A percentile compares a stretch with the other conserved stretches of the same genome.
Conservation (phyloP, 2,888 invertebrate genomes). For the Phortica okadai region DNA sequence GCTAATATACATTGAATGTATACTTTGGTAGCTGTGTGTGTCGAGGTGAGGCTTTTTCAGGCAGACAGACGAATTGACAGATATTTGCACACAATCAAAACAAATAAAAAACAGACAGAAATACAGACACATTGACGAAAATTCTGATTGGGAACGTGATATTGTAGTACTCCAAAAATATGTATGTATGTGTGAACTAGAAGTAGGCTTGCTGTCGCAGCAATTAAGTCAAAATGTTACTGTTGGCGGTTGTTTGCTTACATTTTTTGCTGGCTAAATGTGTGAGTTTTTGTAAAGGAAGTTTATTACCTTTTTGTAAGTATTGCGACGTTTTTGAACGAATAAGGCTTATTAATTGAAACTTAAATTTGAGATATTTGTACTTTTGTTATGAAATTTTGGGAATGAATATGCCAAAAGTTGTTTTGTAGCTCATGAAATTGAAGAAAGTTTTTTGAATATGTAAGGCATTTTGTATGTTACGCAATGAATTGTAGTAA, state of each 20-base stretch:
- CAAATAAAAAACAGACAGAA: neutral
- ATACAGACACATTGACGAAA: neutral
- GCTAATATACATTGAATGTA: neutral
- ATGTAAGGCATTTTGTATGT: no score
- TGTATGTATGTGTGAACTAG: neutral
- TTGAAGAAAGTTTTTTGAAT: no score
- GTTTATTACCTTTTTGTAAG: neutral
- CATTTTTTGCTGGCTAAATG: neutral
- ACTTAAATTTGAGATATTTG: neutral
- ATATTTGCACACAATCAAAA: neutral
- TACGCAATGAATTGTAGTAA: no score
- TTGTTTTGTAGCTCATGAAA: no score
- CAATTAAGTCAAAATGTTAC: neutral
- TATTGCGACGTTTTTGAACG: neutral
- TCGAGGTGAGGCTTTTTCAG: neutral
- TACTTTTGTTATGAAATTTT: no score
- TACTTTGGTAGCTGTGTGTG: neutral
- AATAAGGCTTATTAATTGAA: neutral
- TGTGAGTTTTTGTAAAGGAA: neutral
- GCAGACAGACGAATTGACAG: neutral
- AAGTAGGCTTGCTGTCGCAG: neutral
- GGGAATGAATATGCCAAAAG: no score
- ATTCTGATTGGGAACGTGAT: conserved; percentile 28
- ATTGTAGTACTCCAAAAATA: conserved; percentile 18
- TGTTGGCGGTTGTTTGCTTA: neutral